Percentiles rank a stretch among this genome's conserved stretches.
Conservation (phyloP, 2,797 vertebrate species). For the Gambelia wislizenii region DNA sequence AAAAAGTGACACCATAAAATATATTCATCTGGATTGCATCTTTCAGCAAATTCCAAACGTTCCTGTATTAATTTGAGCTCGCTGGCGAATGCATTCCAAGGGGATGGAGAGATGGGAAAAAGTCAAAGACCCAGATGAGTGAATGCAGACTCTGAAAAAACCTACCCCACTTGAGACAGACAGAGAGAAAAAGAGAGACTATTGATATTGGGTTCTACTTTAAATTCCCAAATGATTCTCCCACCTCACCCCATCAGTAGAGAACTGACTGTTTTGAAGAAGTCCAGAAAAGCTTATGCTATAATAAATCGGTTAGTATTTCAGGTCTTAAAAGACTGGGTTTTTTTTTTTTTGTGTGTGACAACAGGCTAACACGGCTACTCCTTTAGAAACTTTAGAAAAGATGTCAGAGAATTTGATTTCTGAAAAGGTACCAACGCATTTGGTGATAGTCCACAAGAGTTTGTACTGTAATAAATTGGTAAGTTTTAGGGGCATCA, state of each 20-base stretch:
- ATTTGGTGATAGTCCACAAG: too few species aligned
- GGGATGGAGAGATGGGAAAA: slow-evolving; percentile 62
- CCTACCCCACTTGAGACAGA: too few species aligned
- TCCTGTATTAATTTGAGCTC: slow-evolving; percentile 31
- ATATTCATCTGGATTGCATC: slow-evolving; percentile 70
- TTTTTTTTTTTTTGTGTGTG: too few species aligned
- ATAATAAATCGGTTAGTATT: background rate
- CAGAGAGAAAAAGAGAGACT: background rate
- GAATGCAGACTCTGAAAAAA: background rate
- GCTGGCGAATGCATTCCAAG: slow-evolving; percentile 15
- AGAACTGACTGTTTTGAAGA: background rate
- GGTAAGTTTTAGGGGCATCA: too few species aligned
- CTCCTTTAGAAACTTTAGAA: too few species aligned
- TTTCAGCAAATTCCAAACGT: slow-evolving; percentile 44
- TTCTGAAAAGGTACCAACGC: too few species aligned
- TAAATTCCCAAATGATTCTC: slow-evolving; percentile 36
- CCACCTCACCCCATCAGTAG: background rate
- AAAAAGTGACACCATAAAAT: slow-evolving; percentile 29
- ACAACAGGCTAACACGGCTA: too few species aligned
- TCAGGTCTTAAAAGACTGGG: background rate
- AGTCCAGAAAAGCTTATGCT: background rate
- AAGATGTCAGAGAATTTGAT: too few species aligned
- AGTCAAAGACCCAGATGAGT: slow-evolving; percentile 3
- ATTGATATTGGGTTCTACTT: slow-evolving; percentile 46
- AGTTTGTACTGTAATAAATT: too few species aligned